phyloP scores from a whole-genome alignment of 2,113 vertebrate genomes.

The Calidris pugnax region DNA sequence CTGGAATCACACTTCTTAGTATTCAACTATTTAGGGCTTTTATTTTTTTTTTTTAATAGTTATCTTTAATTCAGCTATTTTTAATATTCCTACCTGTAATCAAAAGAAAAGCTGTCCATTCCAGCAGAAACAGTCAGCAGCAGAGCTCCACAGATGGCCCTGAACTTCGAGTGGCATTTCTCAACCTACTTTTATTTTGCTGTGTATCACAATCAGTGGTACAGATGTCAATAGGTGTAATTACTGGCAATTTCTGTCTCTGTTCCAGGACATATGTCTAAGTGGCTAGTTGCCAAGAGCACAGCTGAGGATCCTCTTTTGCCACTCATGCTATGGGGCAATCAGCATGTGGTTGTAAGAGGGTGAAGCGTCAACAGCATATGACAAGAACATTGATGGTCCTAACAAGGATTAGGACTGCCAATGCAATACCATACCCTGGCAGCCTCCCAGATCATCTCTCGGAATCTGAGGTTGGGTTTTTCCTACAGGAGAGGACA shows the following conservation, averaged over 20 bases:
- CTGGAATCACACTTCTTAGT: background rate
- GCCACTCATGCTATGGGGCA: background rate
- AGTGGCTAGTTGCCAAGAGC: background rate
- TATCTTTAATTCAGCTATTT: background rate
- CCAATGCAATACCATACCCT: accelerated
- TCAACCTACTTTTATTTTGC: background rate
- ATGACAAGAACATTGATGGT: background rate
- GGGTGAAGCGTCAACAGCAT: accelerated
- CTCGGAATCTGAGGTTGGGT: accelerated
- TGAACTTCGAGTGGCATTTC: background rate
- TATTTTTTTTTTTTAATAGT: background rate
- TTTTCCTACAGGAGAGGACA: background rate
- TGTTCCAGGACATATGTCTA: background rate
- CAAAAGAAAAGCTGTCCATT: background rate
- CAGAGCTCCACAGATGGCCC: background rate
- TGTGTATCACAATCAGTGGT: background rate
- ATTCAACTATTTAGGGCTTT: background rate
- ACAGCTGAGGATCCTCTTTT: background rate
- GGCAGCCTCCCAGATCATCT: background rate
- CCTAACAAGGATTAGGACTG: background rate
- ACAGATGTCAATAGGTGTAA: background rate
- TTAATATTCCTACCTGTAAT: background rate
- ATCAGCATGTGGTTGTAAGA: background rate
- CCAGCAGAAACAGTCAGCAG: background rate
- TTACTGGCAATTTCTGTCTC: background rate